phyloP scores from a whole-genome alignment of 2,888 invertebrate species.

The Archips crataeganus region DNA sequence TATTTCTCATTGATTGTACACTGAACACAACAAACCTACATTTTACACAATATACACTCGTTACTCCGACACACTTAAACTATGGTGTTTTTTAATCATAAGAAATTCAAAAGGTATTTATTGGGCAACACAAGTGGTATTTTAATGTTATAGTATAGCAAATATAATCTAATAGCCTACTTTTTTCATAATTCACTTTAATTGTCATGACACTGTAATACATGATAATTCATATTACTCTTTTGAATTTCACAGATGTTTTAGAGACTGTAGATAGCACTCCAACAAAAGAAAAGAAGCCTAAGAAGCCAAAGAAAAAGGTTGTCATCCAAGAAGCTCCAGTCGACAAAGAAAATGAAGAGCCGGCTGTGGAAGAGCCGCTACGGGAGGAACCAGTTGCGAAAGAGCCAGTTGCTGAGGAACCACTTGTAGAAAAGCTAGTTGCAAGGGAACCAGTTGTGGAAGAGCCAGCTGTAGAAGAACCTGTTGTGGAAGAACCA shows the following conservation, averaged over 20 bases:
- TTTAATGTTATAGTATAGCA: too few species aligned
- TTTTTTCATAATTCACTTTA: not conserved
- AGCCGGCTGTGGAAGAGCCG: not conserved
- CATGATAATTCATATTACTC: not conserved
- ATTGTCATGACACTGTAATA: not conserved
- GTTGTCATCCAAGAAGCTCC: not conserved
- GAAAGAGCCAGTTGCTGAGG: not conserved
- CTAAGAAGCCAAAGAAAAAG: conserved; percentile 37
- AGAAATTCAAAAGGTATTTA: not conserved
- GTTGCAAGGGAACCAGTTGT: not conserved
- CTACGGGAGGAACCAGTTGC: too few species aligned
- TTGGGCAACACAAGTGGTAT: not conserved
- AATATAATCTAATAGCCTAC: too few species aligned
- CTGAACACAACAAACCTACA: conserved; percentile 20
- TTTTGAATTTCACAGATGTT: conserved; percentile 36
- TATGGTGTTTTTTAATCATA: not conserved
- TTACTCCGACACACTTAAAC: not conserved
- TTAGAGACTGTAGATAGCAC: conserved; percentile 22
- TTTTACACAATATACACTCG: conserved; percentile 19
- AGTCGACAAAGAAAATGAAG: conserved; percentile 17
- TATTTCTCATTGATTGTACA: not conserved
- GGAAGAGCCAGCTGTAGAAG: too few species aligned
- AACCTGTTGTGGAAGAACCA: too few species aligned
- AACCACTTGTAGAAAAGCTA: conserved; percentile 42
- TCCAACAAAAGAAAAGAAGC: conserved; percentile 41